Base-by-base conservation (phyloP, 2,888 invertebrate species). In the Sylvicola cinctus region DNA sequence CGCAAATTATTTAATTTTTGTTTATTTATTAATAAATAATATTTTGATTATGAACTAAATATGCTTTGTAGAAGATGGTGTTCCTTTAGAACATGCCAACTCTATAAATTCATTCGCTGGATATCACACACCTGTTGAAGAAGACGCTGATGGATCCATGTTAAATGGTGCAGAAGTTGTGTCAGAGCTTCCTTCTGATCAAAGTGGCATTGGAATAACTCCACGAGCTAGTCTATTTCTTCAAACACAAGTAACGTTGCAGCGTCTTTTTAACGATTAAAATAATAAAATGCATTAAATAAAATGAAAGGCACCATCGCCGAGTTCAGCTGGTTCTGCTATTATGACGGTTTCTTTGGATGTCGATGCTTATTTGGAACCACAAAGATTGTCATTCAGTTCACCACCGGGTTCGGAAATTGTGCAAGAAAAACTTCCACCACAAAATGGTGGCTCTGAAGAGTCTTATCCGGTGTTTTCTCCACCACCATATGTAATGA, bases 361-460 rank as follows among this genome's bases (percentile, higher is more conserved):
- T n/a, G n/a, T n/a, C n/a, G 87, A 87, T 43, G 84, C 77, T 15
- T 88, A 84, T 49, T 62, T 87, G 42, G 87, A 88, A 47, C 80
- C 81, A 1, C 74, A 77, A 16, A 67, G 81, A 32, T 74, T 85
- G 44, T 84, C 83, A 1, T 74, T 83, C 54, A 73, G 74, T 45
- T 79, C 80, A 6, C 77, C 80, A 10, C 73, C 79, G 3, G 68
- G 71, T 43, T 77, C 79, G 35, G 79, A 79, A n/a, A n/a, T n/a
- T n/a, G n/a, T n/a, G n/a, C n/a, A n/a, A n/a, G n/a, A n/a, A n/a
- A n/a, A n/a, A 41, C 55, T 76, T 30, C 63, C 70, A 43, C 67
- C 69, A 14, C 66, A 74, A 16, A 68, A 69, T 16, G 67, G 68
- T 11, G 74, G 74, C 36, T 74, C 75, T n/a, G 77, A 77, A 45